Conservation (phyloP, 2,888 invertebrate genomes). For the Timema podura region DNA sequence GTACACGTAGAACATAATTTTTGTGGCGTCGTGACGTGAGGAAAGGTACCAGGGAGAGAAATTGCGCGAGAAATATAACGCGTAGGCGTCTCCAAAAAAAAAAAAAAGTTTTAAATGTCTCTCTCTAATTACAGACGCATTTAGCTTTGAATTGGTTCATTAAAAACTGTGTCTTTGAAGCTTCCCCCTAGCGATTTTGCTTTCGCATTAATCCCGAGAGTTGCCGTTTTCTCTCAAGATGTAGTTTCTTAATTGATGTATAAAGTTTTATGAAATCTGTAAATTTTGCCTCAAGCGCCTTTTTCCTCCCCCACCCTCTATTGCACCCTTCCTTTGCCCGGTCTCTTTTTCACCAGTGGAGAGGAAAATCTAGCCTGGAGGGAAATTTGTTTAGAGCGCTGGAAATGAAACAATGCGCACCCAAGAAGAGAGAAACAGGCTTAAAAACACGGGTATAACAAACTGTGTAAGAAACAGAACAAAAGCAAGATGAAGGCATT, state of each 20-base stretch:
- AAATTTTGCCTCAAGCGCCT: conserved; percentile 1
- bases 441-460: too few relatives aligned
- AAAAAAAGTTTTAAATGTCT: neutral
- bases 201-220: conserved; percentile 16
- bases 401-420: neutral
- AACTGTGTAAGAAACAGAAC: too few relatives aligned
- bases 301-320: too few relatives aligned
- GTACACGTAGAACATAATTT: too few relatives aligned
- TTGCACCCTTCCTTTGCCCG: too few relatives aligned
- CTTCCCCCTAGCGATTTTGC: conserved; percentile 12
- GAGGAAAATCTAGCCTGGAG: conserved; percentile 1
- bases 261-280: conserved; percentile 16
- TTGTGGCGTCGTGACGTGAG: too few relatives aligned
- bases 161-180: conserved; percentile 24
- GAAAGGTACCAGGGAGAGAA: too few relatives aligned
- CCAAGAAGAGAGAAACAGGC: neutral
- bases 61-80: too few relatives aligned
- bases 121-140: conserved; percentile 24
- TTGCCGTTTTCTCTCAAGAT: conserved; percentile 10
- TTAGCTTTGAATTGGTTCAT: conserved; percentile 26
- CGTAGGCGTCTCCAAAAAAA: too few relatives aligned
- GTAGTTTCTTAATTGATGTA: conserved; percentile 16
- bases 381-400: neutral
- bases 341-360: neutral
- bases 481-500: too few relatives aligned